Percentiles rank a stretch among this genome's conserved stretches.
phyloP scores from a whole-genome alignment of 1,140 invertebrate species.

The Sitobion miscanthi region DNA sequence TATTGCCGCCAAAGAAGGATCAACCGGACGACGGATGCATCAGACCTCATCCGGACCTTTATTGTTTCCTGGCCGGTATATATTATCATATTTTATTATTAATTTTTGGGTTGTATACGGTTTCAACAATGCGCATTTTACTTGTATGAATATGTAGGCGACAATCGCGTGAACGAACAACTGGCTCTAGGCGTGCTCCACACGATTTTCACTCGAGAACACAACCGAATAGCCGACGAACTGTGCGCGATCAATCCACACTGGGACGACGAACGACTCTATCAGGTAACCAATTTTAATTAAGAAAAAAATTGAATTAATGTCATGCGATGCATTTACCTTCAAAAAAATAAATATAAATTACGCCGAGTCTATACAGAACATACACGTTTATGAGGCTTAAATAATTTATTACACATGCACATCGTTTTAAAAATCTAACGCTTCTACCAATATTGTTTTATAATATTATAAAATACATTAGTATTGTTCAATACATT shows the following conservation, averaged over 20 bases:
- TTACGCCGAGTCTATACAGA: no score
- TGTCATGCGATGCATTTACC: no score
- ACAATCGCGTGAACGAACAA: constrained; percentile 68
- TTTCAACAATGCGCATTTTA: neutral
- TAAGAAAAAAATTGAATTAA: no score
- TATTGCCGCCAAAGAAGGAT: constrained; percentile 65
- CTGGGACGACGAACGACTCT: constrained; percentile 85
- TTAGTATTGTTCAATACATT: no score
- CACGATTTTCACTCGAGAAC: constrained; percentile 83
- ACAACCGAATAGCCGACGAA: constrained; percentile 83
- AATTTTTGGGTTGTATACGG: neutral
- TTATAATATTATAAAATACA: no score
- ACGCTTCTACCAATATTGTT: no score
- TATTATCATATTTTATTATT: neutral
- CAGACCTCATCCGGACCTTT: constrained; percentile 64
- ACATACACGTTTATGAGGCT: no score
- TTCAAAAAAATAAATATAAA: no score
- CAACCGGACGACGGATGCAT: constrained; percentile 67
- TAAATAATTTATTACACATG: no score
- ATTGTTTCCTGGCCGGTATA: constrained; percentile 67
- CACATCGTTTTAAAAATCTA: no score
- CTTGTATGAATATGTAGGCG: constrained; percentile 57
- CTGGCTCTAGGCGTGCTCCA: constrained; percentile 71
- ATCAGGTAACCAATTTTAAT: constrained; percentile 73
- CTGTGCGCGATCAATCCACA: constrained; percentile 81